These are phyloP conservation scores for Eriosoma lanigerum DNA, from an alignment of 1,140 invertebrate genomes.

Conservation along the genomic window DNA sequence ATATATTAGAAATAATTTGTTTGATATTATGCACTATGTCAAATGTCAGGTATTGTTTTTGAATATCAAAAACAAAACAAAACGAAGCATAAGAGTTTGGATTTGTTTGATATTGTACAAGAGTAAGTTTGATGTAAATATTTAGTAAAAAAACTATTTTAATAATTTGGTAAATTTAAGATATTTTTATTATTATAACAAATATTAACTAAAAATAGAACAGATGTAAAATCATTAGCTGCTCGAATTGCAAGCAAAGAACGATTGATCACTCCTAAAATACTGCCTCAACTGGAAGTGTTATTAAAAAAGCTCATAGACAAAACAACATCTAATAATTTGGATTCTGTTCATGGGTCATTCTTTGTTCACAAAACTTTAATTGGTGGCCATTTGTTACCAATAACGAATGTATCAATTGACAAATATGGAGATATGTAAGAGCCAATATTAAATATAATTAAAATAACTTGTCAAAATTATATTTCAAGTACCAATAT, in stretches of 20 bases:
- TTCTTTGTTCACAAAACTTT: constrained; percentile 67
- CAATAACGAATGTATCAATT: constrained; percentile 76
- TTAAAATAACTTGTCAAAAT: no score
- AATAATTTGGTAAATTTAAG: neutral
- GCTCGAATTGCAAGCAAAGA: constrained; percentile 61
- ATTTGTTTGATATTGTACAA: constrained; percentile 17
- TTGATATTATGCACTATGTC: neutral
- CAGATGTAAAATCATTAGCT: constrained; percentile 63
- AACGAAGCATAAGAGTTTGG: constrained; percentile 24
- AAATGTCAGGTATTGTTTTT: constrained; percentile 23
- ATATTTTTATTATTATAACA: neutral
- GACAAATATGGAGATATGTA: constrained; percentile 69
- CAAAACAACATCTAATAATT: constrained; percentile 55
- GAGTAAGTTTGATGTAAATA: constrained; percentile 16
- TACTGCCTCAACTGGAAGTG: constrained; percentile 63
- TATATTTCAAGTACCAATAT: no score
- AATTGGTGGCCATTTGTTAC: constrained; percentile 73
- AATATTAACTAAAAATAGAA: constrained; percentile 57
- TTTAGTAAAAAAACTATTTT: neutral
- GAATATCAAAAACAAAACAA: constrained; percentile 18
- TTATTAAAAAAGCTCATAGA: constrained; percentile 61
- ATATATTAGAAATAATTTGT: neutral
- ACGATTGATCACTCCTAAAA: constrained; percentile 61
- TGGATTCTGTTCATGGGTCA: no score
- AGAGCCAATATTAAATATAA: neutral